Conservation (phyloP, 2,888 invertebrate species). For the Cecidostiba fungosa region DNA sequence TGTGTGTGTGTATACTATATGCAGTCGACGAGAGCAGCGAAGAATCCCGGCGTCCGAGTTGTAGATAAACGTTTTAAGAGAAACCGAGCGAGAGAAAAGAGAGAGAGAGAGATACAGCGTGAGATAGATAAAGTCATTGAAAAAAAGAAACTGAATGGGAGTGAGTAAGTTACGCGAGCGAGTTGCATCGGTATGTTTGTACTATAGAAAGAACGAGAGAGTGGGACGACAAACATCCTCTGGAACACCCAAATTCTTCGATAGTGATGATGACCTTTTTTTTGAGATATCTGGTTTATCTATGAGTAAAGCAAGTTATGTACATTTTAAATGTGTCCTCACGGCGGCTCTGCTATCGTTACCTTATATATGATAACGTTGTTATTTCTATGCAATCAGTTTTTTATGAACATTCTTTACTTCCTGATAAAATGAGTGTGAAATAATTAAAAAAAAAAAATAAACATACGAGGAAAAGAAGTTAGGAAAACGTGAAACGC, state of each 20-base stretch:
- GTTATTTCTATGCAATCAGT: too few relatives aligned
- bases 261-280: background rate
- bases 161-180: conserved; percentile 15
- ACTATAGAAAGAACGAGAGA: background rate
- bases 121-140: conserved; percentile 34
- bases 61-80: conserved; percentile 12
- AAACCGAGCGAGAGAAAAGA: background rate
- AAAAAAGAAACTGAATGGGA: conserved; percentile 30
- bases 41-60: conserved; percentile 35
- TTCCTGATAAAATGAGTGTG: too few relatives aligned
- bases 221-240: background rate
- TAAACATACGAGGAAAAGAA: background rate
- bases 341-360: too few relatives aligned
- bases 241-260: background rate
- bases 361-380: too few relatives aligned
- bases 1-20: too few relatives aligned
- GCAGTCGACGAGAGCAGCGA: background rate
- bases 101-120: background rate
- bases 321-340: background rate
- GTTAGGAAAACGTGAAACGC: background rate
- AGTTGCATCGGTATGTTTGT: background rate
- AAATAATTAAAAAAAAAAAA: background rate
- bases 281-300: background rate
- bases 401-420: too few relatives aligned
- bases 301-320: too few relatives aligned